Evolutionary conservation across 2,113 vertebrate species (phyloP), one percentile per base, ranked within the genome.

Genomic region (Equus przewalskii): DNA sequence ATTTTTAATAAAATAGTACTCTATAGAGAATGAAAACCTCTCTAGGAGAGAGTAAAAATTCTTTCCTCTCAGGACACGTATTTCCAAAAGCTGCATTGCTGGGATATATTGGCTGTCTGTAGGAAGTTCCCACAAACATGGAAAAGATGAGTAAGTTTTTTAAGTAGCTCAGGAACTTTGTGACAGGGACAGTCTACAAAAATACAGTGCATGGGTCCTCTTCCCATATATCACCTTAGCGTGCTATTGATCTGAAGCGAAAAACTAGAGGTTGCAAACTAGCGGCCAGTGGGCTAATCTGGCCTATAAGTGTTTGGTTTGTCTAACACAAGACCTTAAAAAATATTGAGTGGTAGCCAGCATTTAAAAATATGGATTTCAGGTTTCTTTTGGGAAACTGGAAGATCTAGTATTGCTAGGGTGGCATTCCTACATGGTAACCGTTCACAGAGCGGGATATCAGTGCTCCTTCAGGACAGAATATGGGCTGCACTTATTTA

Each of bases 31-130:
- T 41, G 82, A 72, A 89, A 95, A 6, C 41, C 67, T 92, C 69
- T 85, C 16, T 21, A 28, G 33, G 95, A 60, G 22, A 64, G 19
- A 85, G 7, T 51, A 54, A 89, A 41, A 69, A 18, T 46, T 73
- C 7, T 41, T 92, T 92, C 10, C 58, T 24, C 3, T 54, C 9
- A 9, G 49, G 14, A 4, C 49, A 58, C 19, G 2, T 36, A 69
- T 94, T 91, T 94, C n/a, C 15, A 91, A 96, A 95, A 89, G 33
- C 19, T 93, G 36, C 21, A 33, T 75, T 96, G n/a, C n/a, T 76
- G 30, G 44, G 33, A 22, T 46, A 69, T 67, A 49, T 90, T 73
- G 15, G 41, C 36, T 30, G 12, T 78, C 28, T 60, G 5, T 33
- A 84, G 41, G 36, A 78, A 78, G 36, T 81, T 36, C 60, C 28